phyloP scores from a whole-genome alignment of 2,888 invertebrate genomes.

The Ophion slaviceki region DNA sequence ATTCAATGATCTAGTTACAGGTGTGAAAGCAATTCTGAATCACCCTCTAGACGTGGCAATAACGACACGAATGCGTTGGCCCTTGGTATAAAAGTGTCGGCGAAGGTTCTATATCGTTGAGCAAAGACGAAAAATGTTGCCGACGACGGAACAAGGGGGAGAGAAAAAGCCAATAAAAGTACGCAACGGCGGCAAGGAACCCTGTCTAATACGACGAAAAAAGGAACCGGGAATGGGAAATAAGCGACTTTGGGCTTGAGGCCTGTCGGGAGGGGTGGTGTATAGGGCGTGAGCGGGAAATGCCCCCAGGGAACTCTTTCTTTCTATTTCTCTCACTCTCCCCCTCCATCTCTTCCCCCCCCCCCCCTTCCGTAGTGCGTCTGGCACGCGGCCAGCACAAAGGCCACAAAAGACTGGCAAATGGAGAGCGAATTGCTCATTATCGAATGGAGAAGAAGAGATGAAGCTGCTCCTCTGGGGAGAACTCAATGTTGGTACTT shows the following conservation, averaged over 20 bases:
- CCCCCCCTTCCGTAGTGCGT: constrained; percentile 15
- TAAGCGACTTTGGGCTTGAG: constrained; percentile 36
- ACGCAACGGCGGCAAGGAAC: constrained; percentile 13
- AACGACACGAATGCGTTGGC: no score
- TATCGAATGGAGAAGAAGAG: constrained; percentile 73
- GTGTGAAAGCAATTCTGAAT: constrained; percentile 30
- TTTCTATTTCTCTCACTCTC: constrained; percentile 22
- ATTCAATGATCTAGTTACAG: constrained; percentile 10
- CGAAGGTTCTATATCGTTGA: constrained; percentile 4
- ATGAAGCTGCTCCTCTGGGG: constrained; percentile 66
- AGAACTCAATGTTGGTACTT: constrained; percentile 52
- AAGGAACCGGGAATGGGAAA: constrained; percentile 58
- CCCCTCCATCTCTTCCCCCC: background rate
- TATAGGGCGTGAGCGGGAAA: constrained; percentile 59
- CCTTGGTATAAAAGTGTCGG: constrained; percentile 32
- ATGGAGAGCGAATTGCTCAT: constrained; percentile 80
- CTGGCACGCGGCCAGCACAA: constrained; percentile 75
- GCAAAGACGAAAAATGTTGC: constrained; percentile 30
- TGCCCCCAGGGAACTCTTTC: constrained; percentile 60
- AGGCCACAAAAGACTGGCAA: constrained; percentile 78
- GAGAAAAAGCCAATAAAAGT: constrained; percentile 58
- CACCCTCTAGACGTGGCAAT: background rate
- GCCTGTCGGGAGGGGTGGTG: constrained; percentile 18
- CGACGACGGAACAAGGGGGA: constrained; percentile 3
- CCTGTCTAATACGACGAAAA: constrained; percentile 36